phyloP scores from a whole-genome alignment of 2,113 vertebrate species.

The Phaetusa simplex region DNA sequence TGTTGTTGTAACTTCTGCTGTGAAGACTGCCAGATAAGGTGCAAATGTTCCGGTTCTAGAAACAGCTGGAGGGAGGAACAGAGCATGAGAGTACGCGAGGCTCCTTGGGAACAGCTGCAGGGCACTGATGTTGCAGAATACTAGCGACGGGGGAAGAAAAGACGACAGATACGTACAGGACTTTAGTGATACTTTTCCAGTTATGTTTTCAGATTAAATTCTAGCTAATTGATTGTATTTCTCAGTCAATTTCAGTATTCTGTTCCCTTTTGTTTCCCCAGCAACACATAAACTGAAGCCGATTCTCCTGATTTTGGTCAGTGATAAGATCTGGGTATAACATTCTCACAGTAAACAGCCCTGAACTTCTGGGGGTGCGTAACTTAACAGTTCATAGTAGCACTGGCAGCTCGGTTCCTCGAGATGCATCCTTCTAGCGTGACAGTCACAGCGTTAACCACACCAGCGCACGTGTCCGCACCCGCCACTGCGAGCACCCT shows the following conservation, averaged over 20 bases:
- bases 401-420: not conserved
- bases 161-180: not conserved
- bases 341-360: too few relatives aligned
- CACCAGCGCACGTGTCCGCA: not conserved
- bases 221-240: not conserved
- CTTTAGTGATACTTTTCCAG: not conserved
- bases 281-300: not conserved
- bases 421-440: not conserved
- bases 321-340: not conserved
- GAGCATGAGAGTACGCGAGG: not conserved
- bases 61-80: not conserved
- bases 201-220: not conserved
- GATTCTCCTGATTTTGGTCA: not conserved
- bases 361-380: not conserved
- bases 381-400: not conserved
- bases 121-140: not conserved
- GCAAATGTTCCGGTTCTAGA: not conserved
- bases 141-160: not conserved
- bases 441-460: not conserved
- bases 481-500: not conserved
- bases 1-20: not conserved
- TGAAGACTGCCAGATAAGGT: not conserved
- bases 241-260: not conserved
- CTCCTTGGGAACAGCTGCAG: not conserved
- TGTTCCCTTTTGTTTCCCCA: not conserved